These are phyloP conservation scores for Cantharis lateralis DNA, from an alignment of 2,888 invertebrate species.

Conservation along the genomic window DNA sequence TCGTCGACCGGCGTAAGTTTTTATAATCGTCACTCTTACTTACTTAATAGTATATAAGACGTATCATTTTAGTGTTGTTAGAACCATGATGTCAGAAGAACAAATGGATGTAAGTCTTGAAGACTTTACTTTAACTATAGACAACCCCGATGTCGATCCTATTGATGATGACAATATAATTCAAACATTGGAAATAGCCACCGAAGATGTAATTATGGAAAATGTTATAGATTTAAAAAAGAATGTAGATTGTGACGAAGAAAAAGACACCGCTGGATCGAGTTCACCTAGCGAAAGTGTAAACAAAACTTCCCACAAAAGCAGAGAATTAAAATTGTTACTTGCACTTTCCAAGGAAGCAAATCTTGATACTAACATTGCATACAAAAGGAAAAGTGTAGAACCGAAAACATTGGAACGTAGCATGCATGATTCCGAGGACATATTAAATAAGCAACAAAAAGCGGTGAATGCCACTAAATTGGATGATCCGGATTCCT, in stretches of 20 bases:
- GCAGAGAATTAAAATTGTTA: conserved; percentile 64
- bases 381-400: conserved; percentile 57
- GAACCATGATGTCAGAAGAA: not conserved
- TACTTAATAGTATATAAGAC: not conserved
- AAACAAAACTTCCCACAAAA: conserved; percentile 21
- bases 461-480: not conserved
- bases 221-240: not conserved
- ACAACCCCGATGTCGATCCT: not conserved
- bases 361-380: conserved; percentile 62
- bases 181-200: not conserved
- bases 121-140: not conserved
- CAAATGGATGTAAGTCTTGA: not conserved
- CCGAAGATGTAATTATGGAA: not conserved
- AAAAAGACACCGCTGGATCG: not conserved
- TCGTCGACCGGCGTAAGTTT: not conserved
- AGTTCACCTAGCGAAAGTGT: not conserved
- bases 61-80: not conserved
- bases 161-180: not conserved
- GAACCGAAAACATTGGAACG: conserved; percentile 41
- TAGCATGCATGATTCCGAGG: not conserved
- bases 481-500: not conserved
- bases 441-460: not conserved
- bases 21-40: not conserved
- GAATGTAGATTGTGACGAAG: not conserved
- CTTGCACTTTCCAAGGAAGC: conserved; percentile 71